Conservation (phyloP, 2,797 vertebrate species). For the Pteronotus mesoamericanus region DNA sequence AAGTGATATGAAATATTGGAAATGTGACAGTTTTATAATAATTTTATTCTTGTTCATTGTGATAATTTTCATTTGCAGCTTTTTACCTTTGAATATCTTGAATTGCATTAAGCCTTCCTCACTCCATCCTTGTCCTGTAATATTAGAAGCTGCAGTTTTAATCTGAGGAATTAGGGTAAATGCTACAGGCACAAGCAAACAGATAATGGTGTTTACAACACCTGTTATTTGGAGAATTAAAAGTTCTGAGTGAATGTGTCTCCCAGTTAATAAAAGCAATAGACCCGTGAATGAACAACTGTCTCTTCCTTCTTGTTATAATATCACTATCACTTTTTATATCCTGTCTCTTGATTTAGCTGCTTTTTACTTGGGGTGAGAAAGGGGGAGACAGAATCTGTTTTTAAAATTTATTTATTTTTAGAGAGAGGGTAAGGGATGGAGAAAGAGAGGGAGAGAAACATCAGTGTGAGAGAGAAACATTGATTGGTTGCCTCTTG, state of each 20-base stretch:
- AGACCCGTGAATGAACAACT: conserved; percentile 32
- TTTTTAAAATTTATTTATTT: not conserved
- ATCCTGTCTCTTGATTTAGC: not conserved
- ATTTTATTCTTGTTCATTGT: conserved; percentile 80
- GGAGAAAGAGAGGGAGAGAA: not conserved
- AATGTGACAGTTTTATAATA: conserved; percentile 83
- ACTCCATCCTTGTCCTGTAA: conserved; percentile 62
- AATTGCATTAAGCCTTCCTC: conserved; percentile 75
- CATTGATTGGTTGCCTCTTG: not conserved
- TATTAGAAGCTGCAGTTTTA: conserved; percentile 58
- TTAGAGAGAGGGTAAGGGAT: not conserved
- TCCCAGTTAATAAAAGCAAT: conserved; percentile 46
- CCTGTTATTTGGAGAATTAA: conserved; percentile 58
- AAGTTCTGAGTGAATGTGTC: conserved; percentile 47
- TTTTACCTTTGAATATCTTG: conserved; percentile 76
- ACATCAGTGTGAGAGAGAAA: not conserved
- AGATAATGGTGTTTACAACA: conserved; percentile 55
- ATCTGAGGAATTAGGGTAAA: conserved; percentile 53
- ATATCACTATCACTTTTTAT: not conserved
- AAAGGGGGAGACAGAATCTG: not conserved
- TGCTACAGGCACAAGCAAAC: conserved; percentile 58
- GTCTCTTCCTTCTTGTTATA: not conserved
- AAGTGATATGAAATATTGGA: conserved; percentile 83
- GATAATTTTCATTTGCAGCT: conserved; percentile 80
- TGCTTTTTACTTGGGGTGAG: conserved; percentile 13